These are phyloP conservation scores for Calliphora vomitoria DNA, from an alignment of 2,888 invertebrate genomes.

Conservation along the genomic window DNA sequence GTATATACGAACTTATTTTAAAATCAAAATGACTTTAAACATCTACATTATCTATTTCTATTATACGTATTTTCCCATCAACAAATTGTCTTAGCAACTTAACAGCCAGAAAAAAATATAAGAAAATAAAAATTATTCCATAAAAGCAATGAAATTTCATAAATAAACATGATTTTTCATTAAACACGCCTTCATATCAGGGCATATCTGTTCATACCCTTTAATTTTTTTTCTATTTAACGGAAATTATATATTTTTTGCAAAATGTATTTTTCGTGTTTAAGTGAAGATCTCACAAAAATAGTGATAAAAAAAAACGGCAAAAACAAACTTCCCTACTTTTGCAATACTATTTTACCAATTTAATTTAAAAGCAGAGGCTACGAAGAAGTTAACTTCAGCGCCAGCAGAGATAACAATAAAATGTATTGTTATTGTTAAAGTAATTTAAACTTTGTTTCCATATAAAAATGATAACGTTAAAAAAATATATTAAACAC, in stretches of 20 bases:
- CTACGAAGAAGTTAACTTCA: not conserved
- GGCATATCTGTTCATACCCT: not conserved
- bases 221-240: conserved; percentile 15
- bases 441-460: conserved; percentile 13
- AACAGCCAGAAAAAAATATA: too few relatives aligned
- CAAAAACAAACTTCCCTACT: not conserved
- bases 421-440: conserved; percentile 22
- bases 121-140: not conserved
- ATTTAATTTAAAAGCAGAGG: not conserved
- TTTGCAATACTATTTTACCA: conserved; percentile 13
- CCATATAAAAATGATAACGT: conserved; percentile 23
- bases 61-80: not conserved
- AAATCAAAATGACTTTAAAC: too few relatives aligned
- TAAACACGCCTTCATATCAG: conserved; percentile 25
- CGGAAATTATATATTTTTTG: conserved; percentile 40
- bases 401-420: conserved; percentile 15
- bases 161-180: conserved; percentile 43
- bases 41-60: too few relatives aligned
- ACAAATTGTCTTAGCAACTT: not conserved
- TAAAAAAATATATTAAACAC: not conserved
- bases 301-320: not conserved
- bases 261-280: conserved; percentile 50
- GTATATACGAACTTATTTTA: too few relatives aligned
- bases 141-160: conserved; percentile 6
- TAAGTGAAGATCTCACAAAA: not conserved